Evolutionary conservation across 2,888 invertebrate species (phyloP).

Genomic region (Phasia obesa): DNA sequence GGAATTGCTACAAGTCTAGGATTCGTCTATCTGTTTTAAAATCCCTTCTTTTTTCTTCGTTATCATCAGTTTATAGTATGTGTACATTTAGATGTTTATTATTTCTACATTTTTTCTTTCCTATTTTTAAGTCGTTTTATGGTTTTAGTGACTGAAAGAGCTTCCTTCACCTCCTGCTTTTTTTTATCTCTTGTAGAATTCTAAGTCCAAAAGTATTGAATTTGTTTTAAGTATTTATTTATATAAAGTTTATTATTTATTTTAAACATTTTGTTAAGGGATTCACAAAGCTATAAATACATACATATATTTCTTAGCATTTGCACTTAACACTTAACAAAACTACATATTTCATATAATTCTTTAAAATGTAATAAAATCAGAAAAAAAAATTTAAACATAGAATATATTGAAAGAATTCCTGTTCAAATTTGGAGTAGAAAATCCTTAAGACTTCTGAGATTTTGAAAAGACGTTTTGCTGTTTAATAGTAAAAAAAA

Average conservation of each 20-base stretch:
- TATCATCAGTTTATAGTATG: neutral
- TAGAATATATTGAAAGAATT: no score
- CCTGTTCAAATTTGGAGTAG: no score
- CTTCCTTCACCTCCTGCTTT: slow-evolving; percentile 8
- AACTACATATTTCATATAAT: no score
- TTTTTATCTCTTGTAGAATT: neutral
- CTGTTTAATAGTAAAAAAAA: no score
- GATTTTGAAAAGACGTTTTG: no score
- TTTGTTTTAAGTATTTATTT: slow-evolving; percentile 17
- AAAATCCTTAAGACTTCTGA: no score
- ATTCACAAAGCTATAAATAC: no score
- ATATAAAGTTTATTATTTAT: slow-evolving; percentile 1
- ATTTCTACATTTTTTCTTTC: neutral
- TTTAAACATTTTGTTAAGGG: slow-evolving; percentile 20
- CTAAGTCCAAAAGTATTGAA: neutral
- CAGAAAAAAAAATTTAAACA: no score
- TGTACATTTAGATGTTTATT: slow-evolving; percentile 26
- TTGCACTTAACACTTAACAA: no score
- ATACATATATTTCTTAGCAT: no score
- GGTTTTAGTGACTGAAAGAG: slow-evolving; percentile 13
- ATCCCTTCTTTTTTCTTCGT: neutral
- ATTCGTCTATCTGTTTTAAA: slow-evolving; percentile 13
- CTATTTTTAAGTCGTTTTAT: neutral
- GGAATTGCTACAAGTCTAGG: neutral
- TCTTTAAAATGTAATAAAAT: no score